Conservation (phyloP, 1,140 invertebrate genomes). For the Ceratosolen fusciceps region DNA sequence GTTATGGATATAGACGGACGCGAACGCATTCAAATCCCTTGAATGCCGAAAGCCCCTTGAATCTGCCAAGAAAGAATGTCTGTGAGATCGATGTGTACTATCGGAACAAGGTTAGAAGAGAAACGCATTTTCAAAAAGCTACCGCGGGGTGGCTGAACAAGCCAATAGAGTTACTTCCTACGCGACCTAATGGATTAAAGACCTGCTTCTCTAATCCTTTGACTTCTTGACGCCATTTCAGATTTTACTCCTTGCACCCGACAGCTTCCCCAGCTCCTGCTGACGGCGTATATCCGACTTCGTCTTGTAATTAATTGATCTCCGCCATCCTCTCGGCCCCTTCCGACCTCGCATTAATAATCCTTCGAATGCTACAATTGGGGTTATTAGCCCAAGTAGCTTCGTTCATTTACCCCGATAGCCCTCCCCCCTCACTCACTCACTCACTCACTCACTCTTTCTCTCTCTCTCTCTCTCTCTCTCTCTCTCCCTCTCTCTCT, state of each 20-base stretch:
- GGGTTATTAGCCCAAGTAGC: slow-evolving; percentile 44
- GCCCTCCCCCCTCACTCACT: not conserved
- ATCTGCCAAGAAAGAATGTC: not conserved
- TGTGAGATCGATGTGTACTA: not conserved
- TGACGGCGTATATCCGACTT: slow-evolving; percentile 17
- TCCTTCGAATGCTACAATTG: slow-evolving; percentile 30
- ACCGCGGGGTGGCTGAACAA: too few relatives aligned
- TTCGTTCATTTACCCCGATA: slow-evolving; percentile 21
- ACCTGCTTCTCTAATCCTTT: not conserved
- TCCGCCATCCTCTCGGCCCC: not conserved
- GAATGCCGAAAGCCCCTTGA: not conserved
- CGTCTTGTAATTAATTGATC: slow-evolving; percentile 29
- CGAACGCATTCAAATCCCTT: not conserved
- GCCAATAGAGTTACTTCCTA: too few relatives aligned
- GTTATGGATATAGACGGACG: too few relatives aligned
- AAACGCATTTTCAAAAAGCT: too few relatives aligned
- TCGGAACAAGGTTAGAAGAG: too few relatives aligned
- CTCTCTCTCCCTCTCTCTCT: too few relatives aligned
- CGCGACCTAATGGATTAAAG: too few relatives aligned
- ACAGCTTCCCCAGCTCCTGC: not conserved
- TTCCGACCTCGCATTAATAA: slow-evolving; percentile 45
- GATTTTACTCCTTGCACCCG: not conserved
- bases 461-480: too few relatives aligned
- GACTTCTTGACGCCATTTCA: not conserved
- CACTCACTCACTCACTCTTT: too few relatives aligned